Evolutionary conservation across 1,140 invertebrate genomes (phyloP), one percentile per base, ranked within the genome.

Genomic region (Tetragonula clypearis): DNA sequence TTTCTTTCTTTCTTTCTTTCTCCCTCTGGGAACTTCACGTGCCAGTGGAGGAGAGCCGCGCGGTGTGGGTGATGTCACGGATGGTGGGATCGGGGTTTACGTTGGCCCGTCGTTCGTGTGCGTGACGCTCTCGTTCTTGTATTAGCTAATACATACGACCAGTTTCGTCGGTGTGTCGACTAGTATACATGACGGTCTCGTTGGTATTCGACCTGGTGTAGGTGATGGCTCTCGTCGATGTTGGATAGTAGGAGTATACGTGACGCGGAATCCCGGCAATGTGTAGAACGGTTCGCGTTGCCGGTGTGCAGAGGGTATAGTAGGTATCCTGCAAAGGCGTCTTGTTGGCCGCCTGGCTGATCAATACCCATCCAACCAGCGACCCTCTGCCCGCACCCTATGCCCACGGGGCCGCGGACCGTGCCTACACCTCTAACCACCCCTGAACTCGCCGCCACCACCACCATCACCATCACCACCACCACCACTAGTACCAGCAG

Each of bases 301-400:
- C 68, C 56, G 77, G 76, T 66, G 8, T 66, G 2, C 78, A 72
- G 81, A 60, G 60, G 75, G 72, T 90, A 87, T 84, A 86, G 90
- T 91, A 87, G 89, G 85, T 92, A 91, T 92, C 90, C 90, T 92
- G 90, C 87, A 88, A 91, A 92, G 89, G 89, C 91, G 91, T 91
- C 91, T 92, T 92, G 89, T 91, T 90, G 89, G 89, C 82, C 87
- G 88, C 87, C 83, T 87, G 89, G 88, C 88, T 93, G 91, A 93
- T 93, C 92, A 93, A 93, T 93, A 93, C 90, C 89, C 86, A 92
- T 91, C 90, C 89, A 89, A 91, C 79, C 80, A 81, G 68, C 86
- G 77, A 79, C 87, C 82, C 87, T 86, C 89, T 86, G 84, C 87
- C 89, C 88, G 85, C 90, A 73, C 90, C 86, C 87, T 84, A 86